Evolutionary conservation across 2,888 invertebrate species (phyloP), one percentile per base, ranked within the genome.

Genomic region (Yponomeuta evonymella): DNA sequence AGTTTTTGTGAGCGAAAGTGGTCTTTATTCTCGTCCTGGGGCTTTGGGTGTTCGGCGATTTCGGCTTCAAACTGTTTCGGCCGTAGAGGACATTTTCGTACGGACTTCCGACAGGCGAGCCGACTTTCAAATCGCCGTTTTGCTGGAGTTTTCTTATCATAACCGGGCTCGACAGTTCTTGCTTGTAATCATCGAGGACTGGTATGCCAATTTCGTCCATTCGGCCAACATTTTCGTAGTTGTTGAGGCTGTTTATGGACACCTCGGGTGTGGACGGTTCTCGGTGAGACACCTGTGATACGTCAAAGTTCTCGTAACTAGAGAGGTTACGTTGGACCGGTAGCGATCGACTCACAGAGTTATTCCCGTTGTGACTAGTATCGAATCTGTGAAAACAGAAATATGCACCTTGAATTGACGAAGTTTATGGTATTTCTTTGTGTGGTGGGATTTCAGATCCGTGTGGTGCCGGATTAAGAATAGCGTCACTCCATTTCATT

Each of bases 11-110:
- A 10, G 92, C 89, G 75, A 94, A 94, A 1, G 83, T 85, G 0
- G 95, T 95, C 78, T 94, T 94, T 48, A 95, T 95, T 80, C 94
- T 88, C 2, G 94, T 93, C 73, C 95, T 88, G 2, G 95, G 95
- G 81, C 84, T 93, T 85, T 84, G 93, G 63, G 90, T 93, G 75
- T 86, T 91, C 0, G 88, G 93, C 51, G 87, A 93, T 76, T 87
- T 92, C 62, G 89, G 92, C 80, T 90, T 89, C 9, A 91, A 73
- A 66, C 81, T 84, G 0, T 78, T 76, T 75, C 93, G 86, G 33
- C 82, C 79, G 70, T 88, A 83, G 69, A 90, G 88, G 1, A 95
- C 92, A 79, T 95, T 95, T 81, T 95, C 95, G 76, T 95, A 95
- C 0, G 94, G 93, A 75, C 93, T 94, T 4, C 84, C 83, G 71